Evolutionary conservation across 2,113 vertebrate species (phyloP), one percentile per base, ranked within the genome.

Genomic region (Dascyllus trimaculatus): DNA sequence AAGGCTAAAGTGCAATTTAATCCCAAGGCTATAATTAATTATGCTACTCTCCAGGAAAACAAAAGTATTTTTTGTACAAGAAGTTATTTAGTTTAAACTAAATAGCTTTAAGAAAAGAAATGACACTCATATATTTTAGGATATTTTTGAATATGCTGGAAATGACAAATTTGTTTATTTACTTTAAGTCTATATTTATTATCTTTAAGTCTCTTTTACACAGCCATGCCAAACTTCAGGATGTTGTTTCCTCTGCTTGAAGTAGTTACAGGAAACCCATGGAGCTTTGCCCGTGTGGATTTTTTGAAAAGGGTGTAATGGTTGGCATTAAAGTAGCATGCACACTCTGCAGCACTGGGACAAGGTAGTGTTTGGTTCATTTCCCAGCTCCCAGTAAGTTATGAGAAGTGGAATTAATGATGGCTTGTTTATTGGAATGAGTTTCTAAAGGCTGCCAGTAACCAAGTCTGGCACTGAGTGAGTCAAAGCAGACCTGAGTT

Each of bases 381-480:
- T 73, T 78, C 57, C 40, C 15, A 10, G 21, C 1, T 9, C 25
- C 15, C 7, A 25, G n/a, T n/a, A 14, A 75, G 11, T 60, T 40
- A 8, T 22, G 60, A 82, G 51, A 75, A 54, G 45, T 60, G 65
- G 14, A 61, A 21, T 75, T 75, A 75, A 9, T 48, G 11, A 19
- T 40, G 64, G 26, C 43, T 45, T 73, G 29, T 73, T 73, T 49
- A 56, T 32, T 61, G 26, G 18, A 66, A 9, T 11, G 19, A 8
- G 35, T 53, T 53, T 64, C 43, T 22, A 53, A 19, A 15, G n/a
- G 48, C 53, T 54, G 66, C 38, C 61, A 56, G 43, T 52, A 14
- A 15, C 14, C 13, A 43, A 61, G 38, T 53, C 40, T 49, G 26
- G 3, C 40, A 51, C 59, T 11, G 22, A 21, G 24, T n/a, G 21